Base-by-base conservation (phyloP, 2,888 invertebrate genomes). In the Caenorhabditis sp. region DNA sequence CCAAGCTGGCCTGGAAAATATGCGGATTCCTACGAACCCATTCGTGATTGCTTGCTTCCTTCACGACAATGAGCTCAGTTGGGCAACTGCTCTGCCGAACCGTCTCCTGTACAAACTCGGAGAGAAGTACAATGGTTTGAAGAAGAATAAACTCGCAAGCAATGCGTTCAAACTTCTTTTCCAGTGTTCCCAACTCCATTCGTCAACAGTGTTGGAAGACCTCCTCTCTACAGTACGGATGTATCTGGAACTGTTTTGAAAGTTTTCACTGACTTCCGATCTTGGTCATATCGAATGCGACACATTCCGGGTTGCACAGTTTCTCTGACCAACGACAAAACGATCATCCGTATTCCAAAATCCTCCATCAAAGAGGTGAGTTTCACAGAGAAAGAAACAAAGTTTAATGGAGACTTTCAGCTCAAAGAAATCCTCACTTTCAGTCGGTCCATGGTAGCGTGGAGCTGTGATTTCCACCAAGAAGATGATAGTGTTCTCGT, bases 401-500 rank as follows among this genome's bases (percentile, higher is more conserved):
- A 38, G 12, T 7, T 10, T 10, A 19, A 19, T 7, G 8, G 24
- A 38, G n/a, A 22, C 26, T 86, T 90, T 63, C 80, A 90, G 91
- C 77, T 91, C 41, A 84, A 84, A 19, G 74, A 82, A 31, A 80
- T 91, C 7, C 76, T 90, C 28, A 85, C 85, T 24, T 85, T 87
- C 64, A 95, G 95, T 91, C 96, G 96, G 91, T 95, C 96, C 90
- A 96, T 96, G 80, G 93, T 96, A 90, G 96, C 96, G 0, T 95
- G 96, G 91, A 95, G 95, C 0, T 95, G 95, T 0, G 95, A 95
- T 92, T 95, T 96, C 91, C 95, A 95, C 79, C 94, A 94, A 28
- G 94, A 94, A 75, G 96, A 96, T 1, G 96, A 96, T 92, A 96
- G 96, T 0, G 96, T 96, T 93, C 94, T 96, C 81, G 76, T 76